These are phyloP conservation scores for Hippoglossus stenolepis DNA, from an alignment of 2,113 vertebrate species.

Conservation along the genomic window DNA sequence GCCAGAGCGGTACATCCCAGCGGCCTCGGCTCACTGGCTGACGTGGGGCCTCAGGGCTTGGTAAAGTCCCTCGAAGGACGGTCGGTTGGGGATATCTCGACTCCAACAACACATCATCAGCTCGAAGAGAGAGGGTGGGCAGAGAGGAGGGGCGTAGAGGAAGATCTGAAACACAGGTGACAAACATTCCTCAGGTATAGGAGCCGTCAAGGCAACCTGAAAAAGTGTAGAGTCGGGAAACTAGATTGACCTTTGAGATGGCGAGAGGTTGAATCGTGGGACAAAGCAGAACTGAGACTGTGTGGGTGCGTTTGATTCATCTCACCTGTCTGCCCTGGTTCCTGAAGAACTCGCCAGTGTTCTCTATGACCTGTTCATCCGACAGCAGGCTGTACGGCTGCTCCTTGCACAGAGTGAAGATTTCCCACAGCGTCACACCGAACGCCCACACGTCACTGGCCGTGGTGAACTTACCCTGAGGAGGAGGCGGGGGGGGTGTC, in stretches of 20 bases:
- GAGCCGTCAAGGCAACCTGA: too few species aligned
- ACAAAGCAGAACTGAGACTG: not conserved
- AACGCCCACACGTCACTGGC: constrained; percentile 90
- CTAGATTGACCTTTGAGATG: too few species aligned
- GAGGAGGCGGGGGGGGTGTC: not conserved
- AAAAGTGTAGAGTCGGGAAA: too few species aligned
- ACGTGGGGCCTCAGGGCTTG: constrained; percentile 86
- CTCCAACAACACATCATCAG: constrained; percentile 89
- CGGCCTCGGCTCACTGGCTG: constrained; percentile 68
- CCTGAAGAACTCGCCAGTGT: constrained; percentile 90
- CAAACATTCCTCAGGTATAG: not conserved
- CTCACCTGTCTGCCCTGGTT: constrained; percentile 88
- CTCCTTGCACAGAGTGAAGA: constrained; percentile 89
- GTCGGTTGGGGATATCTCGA: constrained; percentile 84
- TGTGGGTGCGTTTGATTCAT: not conserved
- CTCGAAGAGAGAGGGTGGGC: constrained; percentile 85
- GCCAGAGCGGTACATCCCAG: constrained; percentile 46
- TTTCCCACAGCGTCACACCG: constrained; percentile 89
- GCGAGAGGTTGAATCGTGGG: too few species aligned
- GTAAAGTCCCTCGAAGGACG: constrained; percentile 84
- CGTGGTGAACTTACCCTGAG: constrained; percentile 89
- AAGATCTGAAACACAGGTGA: constrained; percentile 76
- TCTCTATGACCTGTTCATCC: constrained; percentile 90
- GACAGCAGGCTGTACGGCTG: constrained; percentile 89
- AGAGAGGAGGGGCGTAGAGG: constrained; percentile 85